phyloP scores from a whole-genome alignment of 1,140 invertebrate species.

The Zaprionus capensis region DNA sequence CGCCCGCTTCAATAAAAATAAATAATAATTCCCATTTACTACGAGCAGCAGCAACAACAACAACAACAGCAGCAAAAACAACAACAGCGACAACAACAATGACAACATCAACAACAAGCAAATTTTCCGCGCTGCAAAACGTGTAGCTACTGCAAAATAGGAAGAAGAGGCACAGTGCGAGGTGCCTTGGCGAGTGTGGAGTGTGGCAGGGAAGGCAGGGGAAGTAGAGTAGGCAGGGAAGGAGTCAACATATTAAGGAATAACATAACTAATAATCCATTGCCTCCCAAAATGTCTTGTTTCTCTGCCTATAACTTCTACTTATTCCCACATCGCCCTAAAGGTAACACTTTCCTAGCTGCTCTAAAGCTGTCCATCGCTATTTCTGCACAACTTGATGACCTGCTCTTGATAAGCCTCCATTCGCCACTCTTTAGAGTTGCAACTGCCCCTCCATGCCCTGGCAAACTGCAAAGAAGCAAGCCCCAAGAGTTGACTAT shows the following conservation, averaged over 20 bases:
- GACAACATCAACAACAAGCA: background rate
- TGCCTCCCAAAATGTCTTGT: background rate
- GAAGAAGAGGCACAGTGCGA: too few species aligned
- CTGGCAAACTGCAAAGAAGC: conserved; percentile 66
- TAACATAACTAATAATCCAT: too few species aligned
- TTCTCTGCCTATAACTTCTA: background rate
- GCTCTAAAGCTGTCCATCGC: conserved; percentile 39
- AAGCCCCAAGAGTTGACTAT: conserved; percentile 45
- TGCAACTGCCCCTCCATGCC: background rate
- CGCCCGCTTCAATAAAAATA: conserved; percentile 73
- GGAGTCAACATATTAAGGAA: too few species aligned
- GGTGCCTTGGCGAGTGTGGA: too few species aligned
- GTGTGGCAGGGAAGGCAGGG: too few species aligned
- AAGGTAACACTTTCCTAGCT: conserved; percentile 63
- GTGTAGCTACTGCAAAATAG: too few species aligned
- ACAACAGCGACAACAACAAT: conserved; percentile 31
- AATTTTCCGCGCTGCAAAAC: background rate
- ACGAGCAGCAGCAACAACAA: conserved; percentile 51
- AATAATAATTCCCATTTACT: conserved; percentile 78
- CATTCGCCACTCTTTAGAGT: background rate
- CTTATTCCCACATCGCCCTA: conserved; percentile 21
- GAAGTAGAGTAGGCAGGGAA: too few species aligned
- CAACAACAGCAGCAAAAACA: conserved; percentile 4
- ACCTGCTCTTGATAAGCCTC: conserved; percentile 74
- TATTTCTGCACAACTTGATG: conserved; percentile 51